phyloP scores from a whole-genome alignment of 2,113 vertebrate genomes.

The Myotis davidii region DNA sequence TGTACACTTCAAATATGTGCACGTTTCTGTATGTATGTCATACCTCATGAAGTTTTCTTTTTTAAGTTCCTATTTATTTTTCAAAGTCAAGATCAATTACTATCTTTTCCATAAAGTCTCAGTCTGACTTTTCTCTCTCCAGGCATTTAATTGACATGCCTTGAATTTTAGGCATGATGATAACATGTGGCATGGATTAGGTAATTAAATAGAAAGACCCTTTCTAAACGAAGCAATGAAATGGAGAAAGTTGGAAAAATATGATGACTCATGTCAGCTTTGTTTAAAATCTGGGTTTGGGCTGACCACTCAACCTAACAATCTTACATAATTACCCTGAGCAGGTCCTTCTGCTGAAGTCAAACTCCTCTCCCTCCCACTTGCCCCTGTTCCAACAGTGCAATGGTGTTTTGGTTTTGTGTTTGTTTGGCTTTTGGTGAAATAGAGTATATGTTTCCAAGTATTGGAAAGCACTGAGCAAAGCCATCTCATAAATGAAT shows the following conservation, averaged over 20 bases:
- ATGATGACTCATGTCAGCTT: background rate
- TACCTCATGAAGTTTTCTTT: background rate
- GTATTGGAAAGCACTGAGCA: background rate
- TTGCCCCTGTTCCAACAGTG: background rate
- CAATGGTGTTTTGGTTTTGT: background rate
- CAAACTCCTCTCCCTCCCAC: background rate
- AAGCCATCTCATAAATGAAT: background rate
- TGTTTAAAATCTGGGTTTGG: background rate
- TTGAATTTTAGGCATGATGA: constrained; percentile 21
- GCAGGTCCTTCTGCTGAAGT: background rate
- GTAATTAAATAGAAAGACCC: background rate
- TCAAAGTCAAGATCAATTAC: background rate
- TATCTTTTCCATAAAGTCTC: background rate
- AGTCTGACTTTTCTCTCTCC: background rate
- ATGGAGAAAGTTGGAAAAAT: background rate
- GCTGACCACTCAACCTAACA: background rate
- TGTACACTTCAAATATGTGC: background rate
- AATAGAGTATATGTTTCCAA: background rate
- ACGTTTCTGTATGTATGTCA: background rate
- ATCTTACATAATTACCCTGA: background rate
- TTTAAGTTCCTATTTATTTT: background rate
- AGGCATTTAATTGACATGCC: background rate
- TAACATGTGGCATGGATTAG: background rate
- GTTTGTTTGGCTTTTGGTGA: background rate
- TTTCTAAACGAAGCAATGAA: background rate